Base-by-base conservation (phyloP, 2,797 vertebrate species). In the Rhynchonycteris naso region DNA sequence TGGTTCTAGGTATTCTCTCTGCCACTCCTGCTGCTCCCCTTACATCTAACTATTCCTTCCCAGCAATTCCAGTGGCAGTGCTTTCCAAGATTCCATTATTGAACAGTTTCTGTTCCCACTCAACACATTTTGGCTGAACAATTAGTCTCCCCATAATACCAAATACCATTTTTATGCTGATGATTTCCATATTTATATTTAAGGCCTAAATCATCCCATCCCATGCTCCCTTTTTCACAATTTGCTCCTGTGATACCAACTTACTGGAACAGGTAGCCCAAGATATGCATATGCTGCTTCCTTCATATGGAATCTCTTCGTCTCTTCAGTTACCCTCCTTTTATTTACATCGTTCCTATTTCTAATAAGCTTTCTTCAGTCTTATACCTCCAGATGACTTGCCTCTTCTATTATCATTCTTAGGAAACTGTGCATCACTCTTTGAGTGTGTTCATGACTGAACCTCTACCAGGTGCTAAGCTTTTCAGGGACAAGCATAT, bases 111-210 rank as follows among this genome's bases (percentile, higher is more conserved):
- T 63, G 21, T 69, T 90, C 28, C 58, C 52, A 93, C 38, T 74
- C 38, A 54, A n/a, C 13, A 80, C 26, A 80, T 43, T 68, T 93
- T 26, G 33, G 28, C 18, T 93, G 52, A 68, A 18, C 69, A 81
- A 93, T 82, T 75, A 61, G 86, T 22, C 26, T 59, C 38, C 8
- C 8, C 24, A 61, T 66, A 87, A 81, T 47, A 82, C 52, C 5
- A 56, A 75, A 74, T 75, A 43, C 7, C 22, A 26, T 72, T 89
- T 74, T 72, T n/a, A 68, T n/a, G 18, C 18, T 56, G 47, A 50
- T 69, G 50, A 30, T 68, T 76, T 86, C 56, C 75, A 95, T 75
- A 47, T 75, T 61, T 82, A 54, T 87, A 76, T 63, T 69, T 87
- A 63, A 82, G 24, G 43, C 14, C 50, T 78, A 50, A 61, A 65